Conservation (phyloP, 2,888 invertebrate genomes). For the Operophtera brumata region DNA sequence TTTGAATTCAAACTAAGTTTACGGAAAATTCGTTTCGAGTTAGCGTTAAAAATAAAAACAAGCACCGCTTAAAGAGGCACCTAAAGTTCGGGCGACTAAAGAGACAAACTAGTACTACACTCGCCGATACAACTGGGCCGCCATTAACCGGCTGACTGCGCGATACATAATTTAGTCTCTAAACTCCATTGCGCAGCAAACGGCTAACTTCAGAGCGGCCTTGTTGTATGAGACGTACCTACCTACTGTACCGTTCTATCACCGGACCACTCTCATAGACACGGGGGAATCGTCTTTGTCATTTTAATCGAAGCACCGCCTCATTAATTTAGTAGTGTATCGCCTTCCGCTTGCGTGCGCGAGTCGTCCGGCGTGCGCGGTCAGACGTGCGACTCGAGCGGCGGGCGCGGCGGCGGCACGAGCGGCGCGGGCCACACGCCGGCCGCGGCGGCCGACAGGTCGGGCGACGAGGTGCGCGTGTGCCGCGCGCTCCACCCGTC, state of each 20-base stretch:
- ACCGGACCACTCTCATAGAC: background rate
- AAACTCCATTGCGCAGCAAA: too few species aligned
- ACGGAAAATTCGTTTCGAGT: constrained; percentile 43
- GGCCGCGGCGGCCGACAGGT: constrained; percentile 68
- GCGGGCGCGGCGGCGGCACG: constrained; percentile 57
- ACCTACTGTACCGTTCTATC: background rate
- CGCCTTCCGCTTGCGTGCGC: background rate
- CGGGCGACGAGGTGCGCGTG: constrained; percentile 82
- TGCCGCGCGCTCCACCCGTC: constrained; percentile 82
- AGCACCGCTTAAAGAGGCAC: constrained; percentile 48
- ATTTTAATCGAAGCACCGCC: constrained; percentile 5
- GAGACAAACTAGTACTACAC: constrained; percentile 5
- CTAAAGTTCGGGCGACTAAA: constrained; percentile 37
- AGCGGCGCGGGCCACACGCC: constrained; percentile 57
- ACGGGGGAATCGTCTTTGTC: background rate
- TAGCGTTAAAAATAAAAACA: constrained; percentile 46
- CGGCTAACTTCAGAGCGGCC: too few species aligned
- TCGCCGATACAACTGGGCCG: too few species aligned
- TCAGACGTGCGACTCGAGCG: constrained; percentile 54
- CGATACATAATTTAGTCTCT: too few species aligned
- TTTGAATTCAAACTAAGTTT: constrained; percentile 32
- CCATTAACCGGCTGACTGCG: too few species aligned
- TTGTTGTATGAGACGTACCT: too few species aligned
- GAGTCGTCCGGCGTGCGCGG: constrained; percentile 14
- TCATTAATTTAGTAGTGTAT: background rate